Base-by-base conservation (phyloP, 1,140 invertebrate genomes). In the Limonius californicus region DNA sequence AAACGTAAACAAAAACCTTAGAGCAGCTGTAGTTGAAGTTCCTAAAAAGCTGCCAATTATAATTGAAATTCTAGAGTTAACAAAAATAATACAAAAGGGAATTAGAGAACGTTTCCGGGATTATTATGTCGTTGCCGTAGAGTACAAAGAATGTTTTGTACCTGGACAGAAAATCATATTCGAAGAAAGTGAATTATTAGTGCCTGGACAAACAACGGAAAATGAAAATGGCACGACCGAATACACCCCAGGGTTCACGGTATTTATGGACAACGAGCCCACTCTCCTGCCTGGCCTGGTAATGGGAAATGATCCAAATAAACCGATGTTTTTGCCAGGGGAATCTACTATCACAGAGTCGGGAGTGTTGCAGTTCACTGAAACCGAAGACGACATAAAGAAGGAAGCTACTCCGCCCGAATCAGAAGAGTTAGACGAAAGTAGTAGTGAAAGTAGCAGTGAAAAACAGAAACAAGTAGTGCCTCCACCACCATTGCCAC, bases 221-320 rank as follows among this genome's bases (percentile, higher is more conserved):
- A 88, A 84, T 4, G 83, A 85, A 19, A 73, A 81, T 47, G 87
- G 87, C 21, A 77, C 53, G 8, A 66, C 80, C 35, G 76, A 83
- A 59, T 91, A 90, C 75, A 84, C 89, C 57, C 87, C 89, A 16
- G 89, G 89, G 1, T 81, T 89, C 59, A 89, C 84, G 54, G 81
- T 90, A 19, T 80, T 85, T 65, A 85, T 86, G 7, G 84, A 86
- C 12, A 76, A 82, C 42, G 86, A 87, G 12, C 83, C 86, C 1
- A 77, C 83, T 47, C 79, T 91, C 23, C 80, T 90, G 61, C 86
- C 89, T 12, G 73, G 73, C 56, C 62, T 76, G 62, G 70, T 75
- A 30, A 76, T 76, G 73, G 73, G 74, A 62, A 70, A 76, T 57
- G 72, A 76, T 66, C 73, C 72, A 63, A 69, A 72, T 53, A 75